These are phyloP conservation scores for Trypoxylus dichotomus DNA, from an alignment of 1,140 invertebrate species.

Conservation along the genomic window DNA sequence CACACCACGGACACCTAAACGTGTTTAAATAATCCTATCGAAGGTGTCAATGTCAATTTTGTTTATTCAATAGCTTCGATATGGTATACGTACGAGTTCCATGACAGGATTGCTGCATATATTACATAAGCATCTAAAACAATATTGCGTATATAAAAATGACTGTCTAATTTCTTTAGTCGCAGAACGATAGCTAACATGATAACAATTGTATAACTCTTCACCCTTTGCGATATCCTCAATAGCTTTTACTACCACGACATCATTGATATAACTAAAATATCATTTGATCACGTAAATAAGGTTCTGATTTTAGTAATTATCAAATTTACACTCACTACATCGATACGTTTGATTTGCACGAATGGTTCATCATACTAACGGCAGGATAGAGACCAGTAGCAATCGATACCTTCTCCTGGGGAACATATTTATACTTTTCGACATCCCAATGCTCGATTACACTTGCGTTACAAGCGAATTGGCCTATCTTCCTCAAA, in stretches of 20 bases:
- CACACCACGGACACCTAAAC: not conserved
- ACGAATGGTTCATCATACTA: conserved; percentile 90
- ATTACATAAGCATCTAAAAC: conserved; percentile 50
- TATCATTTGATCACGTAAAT: conserved; percentile 34
- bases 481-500: conserved; percentile 72
- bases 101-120: conserved; percentile 36
- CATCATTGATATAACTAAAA: conserved; percentile 43
- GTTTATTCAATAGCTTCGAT: not conserved
- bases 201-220: conserved; percentile 53
- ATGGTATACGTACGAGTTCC: conserved; percentile 26
- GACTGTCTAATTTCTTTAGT: conserved; percentile 43
- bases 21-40: conserved; percentile 1
- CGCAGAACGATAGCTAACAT: conserved; percentile 45
- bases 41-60: not conserved
- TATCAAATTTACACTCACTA: conserved; percentile 59
- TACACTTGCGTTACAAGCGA: conserved; percentile 73
- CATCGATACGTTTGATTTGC: conserved; percentile 79
- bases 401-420: conserved; percentile 67
- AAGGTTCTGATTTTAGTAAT: too few relatives aligned
- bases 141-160: conserved; percentile 43
- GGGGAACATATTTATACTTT: conserved; percentile 31
- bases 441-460: conserved; percentile 42
- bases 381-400: conserved; percentile 87
- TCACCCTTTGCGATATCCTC: conserved; percentile 46
- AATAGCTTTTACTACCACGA: conserved; percentile 47